Evolutionary conservation across 2,113 vertebrate genomes (phyloP), one percentile per base, ranked within the genome.

Genomic region (Lycocorax pyrrhopterus): DNA sequence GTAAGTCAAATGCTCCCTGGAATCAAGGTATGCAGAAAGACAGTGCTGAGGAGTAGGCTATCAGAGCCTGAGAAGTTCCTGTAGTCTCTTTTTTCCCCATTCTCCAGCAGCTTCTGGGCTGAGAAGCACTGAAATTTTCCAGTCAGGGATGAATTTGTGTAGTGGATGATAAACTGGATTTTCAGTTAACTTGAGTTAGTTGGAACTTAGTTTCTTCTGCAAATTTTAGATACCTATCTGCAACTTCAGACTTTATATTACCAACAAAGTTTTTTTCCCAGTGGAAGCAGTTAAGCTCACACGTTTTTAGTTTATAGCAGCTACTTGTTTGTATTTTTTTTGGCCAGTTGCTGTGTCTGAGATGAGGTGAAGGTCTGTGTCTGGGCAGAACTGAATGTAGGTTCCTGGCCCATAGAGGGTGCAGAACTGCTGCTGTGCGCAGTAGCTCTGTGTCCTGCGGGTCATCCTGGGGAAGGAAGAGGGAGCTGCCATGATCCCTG

Each of bases 401-500:
- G 51, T 12, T 44, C 20, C 22, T 26, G 14, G 46, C 69, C 93
- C 27, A 56, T 1, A 94, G 96, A 95, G 93, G 95, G 90, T 55
- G 19, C 4, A 23, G 56, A 67, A 20, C 43, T 0, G 7, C 52
- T 15, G 41, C 46, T n/a, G 21, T 21, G 51, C 3, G 9, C 47
- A 37, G 39, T 35, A 16, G 27, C n/a, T 46, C n/a, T 0, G 2
- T 53, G 46, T 39, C 47, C 84, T 33, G 47, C 0, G 2, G n/a
- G 13, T 55, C 55, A 49, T 19, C 26, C 21, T 0, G 0, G n/a
- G 60, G 20, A 17, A 12, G n/a, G 44, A 37, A 71, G 10, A 9
- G 2, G 10, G 5, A 51, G 55, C 58, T 88, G 49, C 58, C 7
- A 0, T 4, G 5, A 39, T 67, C 30, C 35, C 33, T 53, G 13